Evolutionary conservation across 2,113 vertebrate species (phyloP).

Genomic region (Labeo rohita): DNA sequence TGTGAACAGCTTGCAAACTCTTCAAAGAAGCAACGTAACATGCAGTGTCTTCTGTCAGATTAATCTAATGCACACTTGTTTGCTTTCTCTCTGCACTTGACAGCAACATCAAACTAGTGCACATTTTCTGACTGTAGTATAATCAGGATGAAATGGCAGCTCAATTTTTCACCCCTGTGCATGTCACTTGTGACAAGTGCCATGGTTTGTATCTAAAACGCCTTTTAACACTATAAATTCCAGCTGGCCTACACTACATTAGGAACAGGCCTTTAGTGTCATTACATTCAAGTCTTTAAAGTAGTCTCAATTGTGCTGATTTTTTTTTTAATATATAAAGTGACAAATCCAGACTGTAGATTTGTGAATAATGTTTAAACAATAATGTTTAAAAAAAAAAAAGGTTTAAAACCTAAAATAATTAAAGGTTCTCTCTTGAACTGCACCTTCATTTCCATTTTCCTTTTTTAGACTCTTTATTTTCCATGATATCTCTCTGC

Average conservation of each 20-base stretch:
- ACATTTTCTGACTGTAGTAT: slow-evolving; percentile 15
- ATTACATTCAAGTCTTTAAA: slow-evolving; percentile 10
- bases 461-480: too few species aligned
- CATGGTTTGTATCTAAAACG: slow-evolving; percentile 9
- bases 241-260: not conserved
- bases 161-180: slow-evolving; percentile 42
- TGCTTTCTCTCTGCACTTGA: slow-evolving; percentile 21
- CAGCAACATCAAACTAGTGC: slow-evolving; percentile 37
- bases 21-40: slow-evolving; percentile 31
- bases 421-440: too few species aligned
- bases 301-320: not conserved
- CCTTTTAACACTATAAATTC: not conserved
- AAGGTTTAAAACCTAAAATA: too few species aligned
- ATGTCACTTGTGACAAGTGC: slow-evolving; percentile 42
- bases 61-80: slow-evolving; percentile 32
- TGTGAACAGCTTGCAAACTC: slow-evolving; percentile 12
- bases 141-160: slow-evolving; percentile 43
- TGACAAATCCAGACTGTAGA: not conserved
- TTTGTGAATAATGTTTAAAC: not conserved
- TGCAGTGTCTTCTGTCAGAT: slow-evolving; percentile 13
- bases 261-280: slow-evolving; percentile 34
- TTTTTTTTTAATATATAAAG: not conserved
- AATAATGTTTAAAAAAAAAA: too few species aligned
- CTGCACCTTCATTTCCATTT: too few species aligned
- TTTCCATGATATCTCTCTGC: too few species aligned